Evolutionary conservation across 1,140 invertebrate species (phyloP), one percentile per base, ranked within the genome.

Genomic region (Cecropterus lyciades): DNA sequence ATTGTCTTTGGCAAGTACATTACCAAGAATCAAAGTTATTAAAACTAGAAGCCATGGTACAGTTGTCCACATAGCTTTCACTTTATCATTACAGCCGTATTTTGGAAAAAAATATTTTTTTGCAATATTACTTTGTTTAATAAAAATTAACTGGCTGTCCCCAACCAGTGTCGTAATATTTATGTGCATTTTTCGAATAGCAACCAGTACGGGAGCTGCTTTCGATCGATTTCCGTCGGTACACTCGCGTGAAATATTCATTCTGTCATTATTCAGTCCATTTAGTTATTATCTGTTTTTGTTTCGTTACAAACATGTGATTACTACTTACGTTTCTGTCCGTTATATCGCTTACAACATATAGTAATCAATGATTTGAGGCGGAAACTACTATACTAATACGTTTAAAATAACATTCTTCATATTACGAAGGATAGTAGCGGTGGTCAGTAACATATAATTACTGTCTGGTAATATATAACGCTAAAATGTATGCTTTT

Each of bases 1-100:
- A 16, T 30, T 33, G 13, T 37, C 14, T 14, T 10, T 52, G 0
- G 10, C 7, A 3, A 33, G 14, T 6, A 37, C 27, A 53, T 24
- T 5, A 49, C 51, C 15, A 16, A 4, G 30, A 11, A 37, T 14
- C 30, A 33, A 15, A 9, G 51, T 8, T 37, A 37, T 5, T 27
- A 53, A 53, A 53, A 53, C 15, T 16, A 53, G 1, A 16, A 53
- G 27, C 27, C 51, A 53, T 10, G 13, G 0, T 53, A 53, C 17
- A 16, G 11, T 16, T 37, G 16, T 24, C 51, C 27, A 27, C 51
- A 53, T 53, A 37, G 13, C 33, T 37, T 37, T 17, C 30, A 15
- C 14, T 53, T 53, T 53, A 8, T 53, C 51, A 53, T 53, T 9
- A 27, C 51, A 53, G 14, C 11, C 10, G 5, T 37, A 53, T n/a